Base-by-base conservation (phyloP, 2,113 vertebrate species). In the Microcebus tavaratra region DNA sequence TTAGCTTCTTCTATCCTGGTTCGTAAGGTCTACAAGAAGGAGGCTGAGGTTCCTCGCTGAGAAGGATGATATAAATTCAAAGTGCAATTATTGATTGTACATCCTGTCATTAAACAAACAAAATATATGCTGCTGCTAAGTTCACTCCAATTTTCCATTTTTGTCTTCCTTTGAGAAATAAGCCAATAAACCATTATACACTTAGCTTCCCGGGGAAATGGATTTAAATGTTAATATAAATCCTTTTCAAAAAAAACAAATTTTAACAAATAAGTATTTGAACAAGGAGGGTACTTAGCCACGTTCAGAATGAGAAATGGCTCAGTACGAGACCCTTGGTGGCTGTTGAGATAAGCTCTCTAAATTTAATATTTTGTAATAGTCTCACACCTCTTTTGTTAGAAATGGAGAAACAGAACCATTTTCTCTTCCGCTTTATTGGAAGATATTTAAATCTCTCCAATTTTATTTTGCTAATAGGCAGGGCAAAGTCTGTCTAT, bases 171-270 rank as follows among this genome's bases (percentile, higher is more conserved):
- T 97, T 95, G 97, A 97, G 97, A 90, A 98, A 96, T 97, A 97
- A 98, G 97, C 96, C 95, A 96, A 94, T 95, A 98, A 98, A 96
- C 96, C 96, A 98, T 98, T 96, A 98, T 93, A 98, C 81, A 98
- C 97, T 97, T 97, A 97, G 96, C 97, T 97, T 98, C 88, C 96
- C 76, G 88, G 97, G 97, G 97, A 97, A 98, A 98, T 97, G 94
- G 97, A 98, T 98, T 98, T 98, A 97, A 98, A 98, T 98, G 98
- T 98, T 98, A 98, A 98, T 98, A 98, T 96, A 98, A 98, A 97
- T 98, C 96, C 98, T 96, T 97, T 95, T 95, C 96, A 97, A 98
- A 97, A 48, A 97, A 97, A 48, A 97, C 98, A 98, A 98, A 98
- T 98, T 97, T 98, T 95, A 94, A 95, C 97, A 97, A 98, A 98